Evolutionary conservation across 2,888 invertebrate genomes (phyloP).

Genomic region (Leucania comma): DNA sequence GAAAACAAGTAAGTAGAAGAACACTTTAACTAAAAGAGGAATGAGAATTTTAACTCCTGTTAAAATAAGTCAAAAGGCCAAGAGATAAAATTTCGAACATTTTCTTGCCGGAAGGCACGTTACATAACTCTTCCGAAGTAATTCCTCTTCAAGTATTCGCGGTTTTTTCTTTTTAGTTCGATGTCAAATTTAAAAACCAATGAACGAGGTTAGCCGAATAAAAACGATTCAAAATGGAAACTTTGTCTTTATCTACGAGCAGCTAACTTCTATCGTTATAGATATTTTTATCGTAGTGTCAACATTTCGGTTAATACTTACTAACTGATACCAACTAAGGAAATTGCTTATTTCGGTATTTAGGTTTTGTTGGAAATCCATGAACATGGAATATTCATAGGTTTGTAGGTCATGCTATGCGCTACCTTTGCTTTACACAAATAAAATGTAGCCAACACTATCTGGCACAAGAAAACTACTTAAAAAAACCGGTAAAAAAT

Average conservation of each 20-base stretch:
- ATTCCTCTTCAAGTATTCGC: conserved; percentile 39
- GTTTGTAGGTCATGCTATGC: too few relatives aligned
- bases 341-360: conserved; percentile 21
- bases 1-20: conserved; percentile 39
- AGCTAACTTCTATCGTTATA: not conserved
- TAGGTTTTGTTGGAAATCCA: not conserved
- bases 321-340: not conserved
- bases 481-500: too few relatives aligned
- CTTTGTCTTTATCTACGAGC: conserved; percentile 6
- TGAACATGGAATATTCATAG: too few relatives aligned
- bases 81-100: conserved; percentile 49
- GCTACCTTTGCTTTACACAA: too few relatives aligned
- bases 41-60: conserved; percentile 52
- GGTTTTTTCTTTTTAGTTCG: conserved; percentile 44
- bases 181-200: conserved; percentile 55
- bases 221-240: conserved; percentile 35
- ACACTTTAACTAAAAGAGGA: conserved; percentile 51
- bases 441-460: too few relatives aligned
- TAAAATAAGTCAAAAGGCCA: conserved; percentile 56
- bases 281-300: conserved; percentile 24
- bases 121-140: conserved; percentile 49
- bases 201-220: conserved; percentile 34
- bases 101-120: conserved; percentile 39
- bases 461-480: too few relatives aligned
- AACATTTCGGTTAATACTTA: conserved; percentile 19